Evolutionary conservation across 2,888 invertebrate genomes (phyloP), one percentile per base, ranked within the genome.

Genomic region (Resseliella maxima): DNA sequence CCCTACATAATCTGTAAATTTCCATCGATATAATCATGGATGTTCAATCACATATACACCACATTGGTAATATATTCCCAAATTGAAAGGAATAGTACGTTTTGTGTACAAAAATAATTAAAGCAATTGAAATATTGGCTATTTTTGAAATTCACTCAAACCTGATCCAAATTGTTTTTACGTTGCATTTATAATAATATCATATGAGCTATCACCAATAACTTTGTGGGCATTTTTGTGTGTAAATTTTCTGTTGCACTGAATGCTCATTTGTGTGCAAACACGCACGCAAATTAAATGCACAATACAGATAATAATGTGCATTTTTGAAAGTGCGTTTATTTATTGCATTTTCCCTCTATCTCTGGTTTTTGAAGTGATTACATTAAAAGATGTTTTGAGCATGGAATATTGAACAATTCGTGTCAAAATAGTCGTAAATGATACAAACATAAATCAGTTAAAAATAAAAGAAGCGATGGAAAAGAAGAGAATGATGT

Each of bases 251-350:
- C 35, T 6, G 59, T 6, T 50, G 24, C n/a, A 1, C 1, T 83
- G 2, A 83, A 83, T 83, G 83, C 83, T 83, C 83, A 83, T 38
- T 72, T 83, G 83, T 83, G 83, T 6, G 83, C 83, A 83, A 83
- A 83, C 83, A 83, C 83, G 83, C 83, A 83, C 38, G 38, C 38
- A 38, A 31, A 5, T 72, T 59, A 59, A 59, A n/a, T 18, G 50
- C 2, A 8, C 50, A 50, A 59, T 2, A 59, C 24, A 24, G 24
- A 59, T 24, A 59, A 59, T 24, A 12, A 10, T 50, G 41, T 8
- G 46, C 59, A 24, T 24, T 59, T 59, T 24, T 59, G 24, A 59
- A 59, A 6, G 59, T 59, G 24, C 24, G 59, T 6, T 24, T n/a
- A 24, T 59, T 50, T 18, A 24, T 59, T 59, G 59, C n/a, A 6